Conservation (phyloP, 2,113 vertebrate genomes). For the Erythrocebus patas region DNA sequence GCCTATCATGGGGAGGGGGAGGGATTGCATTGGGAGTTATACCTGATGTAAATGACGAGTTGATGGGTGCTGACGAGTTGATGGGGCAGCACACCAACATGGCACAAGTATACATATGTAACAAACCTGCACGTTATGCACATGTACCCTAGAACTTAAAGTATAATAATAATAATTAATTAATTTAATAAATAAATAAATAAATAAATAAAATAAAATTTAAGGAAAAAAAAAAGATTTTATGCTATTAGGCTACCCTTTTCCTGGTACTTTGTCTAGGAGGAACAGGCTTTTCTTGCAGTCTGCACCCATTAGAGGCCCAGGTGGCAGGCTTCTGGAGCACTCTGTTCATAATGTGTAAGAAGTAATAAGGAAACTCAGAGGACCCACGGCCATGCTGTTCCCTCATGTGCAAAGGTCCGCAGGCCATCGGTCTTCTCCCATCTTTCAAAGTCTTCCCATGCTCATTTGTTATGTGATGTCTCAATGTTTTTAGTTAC, state of each 20-base stretch:
- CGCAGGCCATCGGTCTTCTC: background rate
- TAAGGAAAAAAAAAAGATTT: background rate
- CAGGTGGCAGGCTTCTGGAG: background rate
- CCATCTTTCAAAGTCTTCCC: constrained; percentile 43
- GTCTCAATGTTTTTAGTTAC: background rate
- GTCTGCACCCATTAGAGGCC: background rate
- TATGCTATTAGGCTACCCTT: background rate
- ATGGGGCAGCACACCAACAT: too few species aligned
- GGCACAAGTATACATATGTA: too few species aligned
- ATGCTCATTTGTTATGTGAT: background rate
- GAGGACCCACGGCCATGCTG: background rate
- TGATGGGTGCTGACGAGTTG: too few species aligned
- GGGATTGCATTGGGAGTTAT: too few species aligned
- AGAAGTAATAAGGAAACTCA: background rate
- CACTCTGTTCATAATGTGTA: background rate
- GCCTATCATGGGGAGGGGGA: too few species aligned
- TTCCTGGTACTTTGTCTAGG: background rate
- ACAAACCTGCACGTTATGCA: too few species aligned
- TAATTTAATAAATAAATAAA: too few species aligned
- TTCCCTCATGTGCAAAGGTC: background rate
- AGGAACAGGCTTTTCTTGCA: background rate
- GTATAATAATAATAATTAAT: too few species aligned
- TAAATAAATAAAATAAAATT: too few species aligned
- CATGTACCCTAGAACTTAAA: too few species aligned
- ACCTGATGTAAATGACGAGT: too few species aligned